A percentile compares a stretch with the other conserved stretches of the same genome.
Conservation (phyloP, 1,140 invertebrate species). For the Ruditapes philippinarum region DNA sequence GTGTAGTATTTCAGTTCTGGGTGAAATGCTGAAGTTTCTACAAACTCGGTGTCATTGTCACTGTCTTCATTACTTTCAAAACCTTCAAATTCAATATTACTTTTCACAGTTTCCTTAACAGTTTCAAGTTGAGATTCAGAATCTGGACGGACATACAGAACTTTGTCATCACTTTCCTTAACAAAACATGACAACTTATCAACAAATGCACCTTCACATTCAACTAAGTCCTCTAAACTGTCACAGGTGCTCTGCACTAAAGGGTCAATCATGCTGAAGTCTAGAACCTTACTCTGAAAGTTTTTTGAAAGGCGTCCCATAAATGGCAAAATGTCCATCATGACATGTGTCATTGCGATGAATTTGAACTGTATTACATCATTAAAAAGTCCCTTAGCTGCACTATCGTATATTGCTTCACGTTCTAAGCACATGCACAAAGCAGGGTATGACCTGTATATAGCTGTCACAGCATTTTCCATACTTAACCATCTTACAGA, state of each 20-base stretch:
- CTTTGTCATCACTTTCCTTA: not conserved
- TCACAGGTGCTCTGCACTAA: not conserved
- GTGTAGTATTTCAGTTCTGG: not conserved
- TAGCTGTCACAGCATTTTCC: not conserved
- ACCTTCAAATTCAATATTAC: conserved; percentile 4
- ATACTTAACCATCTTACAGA: conserved; percentile 24
- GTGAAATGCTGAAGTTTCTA: not conserved
- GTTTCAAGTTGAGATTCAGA: not conserved
- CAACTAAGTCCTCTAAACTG: conserved; percentile 13
- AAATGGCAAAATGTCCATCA: conserved; percentile 28
- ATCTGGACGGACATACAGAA: not conserved
- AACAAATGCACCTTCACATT: conserved; percentile 7
- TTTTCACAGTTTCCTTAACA: not conserved
- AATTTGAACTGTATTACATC: conserved; percentile 31
- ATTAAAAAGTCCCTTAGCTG: conserved; percentile 10
- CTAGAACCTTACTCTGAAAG: not conserved
- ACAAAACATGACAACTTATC: not conserved
- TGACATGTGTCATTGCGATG: conserved; percentile 17
- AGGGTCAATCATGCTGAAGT: not conserved
- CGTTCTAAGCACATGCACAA: conserved; percentile 14
- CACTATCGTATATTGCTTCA: not conserved
- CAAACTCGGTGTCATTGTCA: not conserved
- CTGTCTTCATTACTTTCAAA: not conserved
- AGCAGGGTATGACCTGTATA: conserved; percentile 11
- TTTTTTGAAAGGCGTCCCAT: not conserved